Evolutionary conservation across 30 jellyfish, hydroid and myxozoan species (phyloP), one percentile per base, ranked within the genome.

Genomic region (Nemopilema nomurai): DNA sequence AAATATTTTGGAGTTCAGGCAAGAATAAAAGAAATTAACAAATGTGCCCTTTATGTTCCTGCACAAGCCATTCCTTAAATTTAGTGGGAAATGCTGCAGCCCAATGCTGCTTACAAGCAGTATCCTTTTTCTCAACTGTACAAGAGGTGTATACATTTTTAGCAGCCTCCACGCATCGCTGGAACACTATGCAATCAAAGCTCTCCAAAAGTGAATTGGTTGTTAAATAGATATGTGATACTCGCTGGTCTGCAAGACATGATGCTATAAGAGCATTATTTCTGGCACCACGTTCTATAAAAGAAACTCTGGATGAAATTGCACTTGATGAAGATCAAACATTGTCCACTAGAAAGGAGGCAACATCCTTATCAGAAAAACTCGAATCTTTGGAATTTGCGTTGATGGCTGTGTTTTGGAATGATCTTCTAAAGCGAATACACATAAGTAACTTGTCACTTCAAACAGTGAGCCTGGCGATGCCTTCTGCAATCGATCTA

Each of bases 11-110:
- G 90, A 27, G 89, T 84, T 50, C 92, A 73, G 62, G 89, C 88
- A 51, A 74, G 74, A 78, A 75, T 76, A 21, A 75, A 51, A 57
- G 85, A 76, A 77, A 49, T 33, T 49, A 85, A 76, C 66, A 66
- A 26, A 19, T 76, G 67, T 28, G 94, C 91, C 25, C 74, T 62
- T 25, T 83, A 50, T 73, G 79, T 83, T 29, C 92, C 27, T 81
- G 87, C 49, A 33, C 85, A 21, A 70, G 89, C 69, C 91, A 82
- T 41, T 62, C 89, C 28, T 64, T 82, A 27, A 86, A 75, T 66
- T 75, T 86, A 32, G 95, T 86, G 82, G 95, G 95, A 51, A 72
- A 31, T n/a, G 76, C 53, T 69, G 96, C 91, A 33, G 96, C 82
- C 41, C 82, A 80, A 69, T 87, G 80, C 71, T 87, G 91, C 71